Conservation (phyloP, 2,797 vertebrate genomes). For the Karalla daura region DNA sequence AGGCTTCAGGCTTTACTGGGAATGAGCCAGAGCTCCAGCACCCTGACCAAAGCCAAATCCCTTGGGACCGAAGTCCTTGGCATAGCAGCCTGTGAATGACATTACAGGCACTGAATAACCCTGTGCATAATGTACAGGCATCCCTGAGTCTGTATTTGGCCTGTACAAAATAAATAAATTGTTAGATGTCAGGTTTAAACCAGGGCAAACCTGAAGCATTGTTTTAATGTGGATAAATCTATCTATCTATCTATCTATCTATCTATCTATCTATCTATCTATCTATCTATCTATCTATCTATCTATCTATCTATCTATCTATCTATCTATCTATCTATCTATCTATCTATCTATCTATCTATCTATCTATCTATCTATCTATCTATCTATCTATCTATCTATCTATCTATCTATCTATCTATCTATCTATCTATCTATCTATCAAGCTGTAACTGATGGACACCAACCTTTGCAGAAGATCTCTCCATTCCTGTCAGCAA, state of each 20-base stretch:
- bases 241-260: no score
- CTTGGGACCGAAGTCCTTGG: constrained; percentile 97
- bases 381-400: rapidly evolving
- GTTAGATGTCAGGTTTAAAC: no score
- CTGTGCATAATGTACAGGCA: background rate
- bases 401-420: background rate
- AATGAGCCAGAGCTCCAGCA: constrained; percentile 92
- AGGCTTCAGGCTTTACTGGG: constrained; percentile 83
- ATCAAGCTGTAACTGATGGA: background rate
- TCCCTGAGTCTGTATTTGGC: background rate
- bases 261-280: no score
- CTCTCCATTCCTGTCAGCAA: constrained; percentile 96
- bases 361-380: no score
- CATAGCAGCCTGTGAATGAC: constrained; percentile 89
- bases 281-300: no score
- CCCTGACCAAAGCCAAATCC: constrained; percentile 97
- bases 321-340: no score
- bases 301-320: no score
- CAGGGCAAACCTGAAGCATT: no score
- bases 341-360: no score
- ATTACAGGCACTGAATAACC: constrained; percentile 6
- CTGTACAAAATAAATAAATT: no score
- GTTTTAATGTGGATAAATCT: no score
- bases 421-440: rapidly evolving
- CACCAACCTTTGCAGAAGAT: constrained; percentile 90